phyloP scores from a whole-genome alignment of 30 jellyfish, hydroid and myxozoan species.

The Aurelia aurita region DNA sequence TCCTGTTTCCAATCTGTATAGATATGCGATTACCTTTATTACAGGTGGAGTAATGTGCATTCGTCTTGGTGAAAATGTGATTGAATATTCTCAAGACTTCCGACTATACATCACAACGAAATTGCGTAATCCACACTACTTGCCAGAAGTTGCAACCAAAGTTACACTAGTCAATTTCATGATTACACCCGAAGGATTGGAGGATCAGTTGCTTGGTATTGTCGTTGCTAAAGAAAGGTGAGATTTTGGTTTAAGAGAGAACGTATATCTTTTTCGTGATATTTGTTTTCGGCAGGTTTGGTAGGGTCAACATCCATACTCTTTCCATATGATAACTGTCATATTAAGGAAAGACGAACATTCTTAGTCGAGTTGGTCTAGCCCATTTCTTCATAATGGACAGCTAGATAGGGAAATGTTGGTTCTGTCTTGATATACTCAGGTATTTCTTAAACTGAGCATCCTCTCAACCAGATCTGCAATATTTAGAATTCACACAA shows the following conservation, averaged over 20 bases:
- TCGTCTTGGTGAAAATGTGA: conserved; percentile 97
- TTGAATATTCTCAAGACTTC: conserved; percentile 94
- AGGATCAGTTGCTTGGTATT: conserved; percentile 95
- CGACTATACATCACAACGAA: conserved; percentile 88
- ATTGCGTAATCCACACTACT: conserved; percentile 91
- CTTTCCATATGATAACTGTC: too few relatives aligned
- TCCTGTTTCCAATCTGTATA: neutral
- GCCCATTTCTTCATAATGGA: too few relatives aligned
- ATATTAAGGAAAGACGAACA: too few relatives aligned
- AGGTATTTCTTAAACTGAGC: too few relatives aligned
- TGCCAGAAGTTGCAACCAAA: conserved; percentile 96
- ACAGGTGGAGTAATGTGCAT: conserved; percentile 93
- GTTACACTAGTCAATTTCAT: conserved; percentile 94
- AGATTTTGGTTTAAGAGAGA: neutral
- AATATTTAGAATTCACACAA: too few relatives aligned
- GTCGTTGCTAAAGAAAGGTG: conserved; percentile 99
- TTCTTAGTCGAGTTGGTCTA: too few relatives aligned
- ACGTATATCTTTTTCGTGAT: neutral
- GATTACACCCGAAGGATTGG: conserved; percentile 99
- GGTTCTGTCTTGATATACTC: too few relatives aligned
- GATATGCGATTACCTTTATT: neutral
- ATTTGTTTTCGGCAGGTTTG: neutral
- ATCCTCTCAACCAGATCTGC: too few relatives aligned
- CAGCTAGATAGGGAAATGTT: too few relatives aligned
- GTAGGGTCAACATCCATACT: too few relatives aligned